phyloP scores from a whole-genome alignment of 2,797 vertebrate genomes.

The Rhynchonycteris naso region DNA sequence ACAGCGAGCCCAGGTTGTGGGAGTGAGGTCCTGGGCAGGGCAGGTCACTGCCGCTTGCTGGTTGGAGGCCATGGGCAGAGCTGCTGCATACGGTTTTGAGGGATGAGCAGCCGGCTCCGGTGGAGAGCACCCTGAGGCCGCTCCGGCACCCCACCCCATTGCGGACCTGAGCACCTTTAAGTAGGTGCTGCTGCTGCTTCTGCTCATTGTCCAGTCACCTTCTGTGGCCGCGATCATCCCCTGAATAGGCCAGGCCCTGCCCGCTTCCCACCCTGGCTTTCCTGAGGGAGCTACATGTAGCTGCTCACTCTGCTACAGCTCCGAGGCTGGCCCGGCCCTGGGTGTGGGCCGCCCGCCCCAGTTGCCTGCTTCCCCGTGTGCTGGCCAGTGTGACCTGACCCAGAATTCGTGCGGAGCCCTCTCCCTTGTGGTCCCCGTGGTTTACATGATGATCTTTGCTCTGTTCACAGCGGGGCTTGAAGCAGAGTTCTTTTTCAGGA shows the following conservation, averaged over 20 bases:
- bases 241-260: background rate
- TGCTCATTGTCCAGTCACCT: background rate
- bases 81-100: background rate
- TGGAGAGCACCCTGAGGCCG: background rate
- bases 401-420: background rate
- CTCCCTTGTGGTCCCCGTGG: background rate
- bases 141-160: background rate
- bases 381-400: background rate
- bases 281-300: background rate
- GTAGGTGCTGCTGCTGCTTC: constrained; percentile 39
- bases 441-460: background rate
- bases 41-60: background rate
- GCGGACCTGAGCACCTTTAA: background rate
- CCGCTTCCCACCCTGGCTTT: background rate
- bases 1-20: background rate
- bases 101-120: background rate
- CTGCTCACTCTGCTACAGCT: background rate
- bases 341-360: background rate
- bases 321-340: background rate
- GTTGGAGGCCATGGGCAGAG: background rate
- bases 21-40: background rate
- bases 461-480: constrained; percentile 17
- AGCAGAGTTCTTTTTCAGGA: constrained; percentile 8
- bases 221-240: background rate
- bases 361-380: background rate